These are phyloP conservation scores for Terebella lapidaria DNA, from an alignment of 2,888 invertebrate species.

Conservation along the genomic window DNA sequence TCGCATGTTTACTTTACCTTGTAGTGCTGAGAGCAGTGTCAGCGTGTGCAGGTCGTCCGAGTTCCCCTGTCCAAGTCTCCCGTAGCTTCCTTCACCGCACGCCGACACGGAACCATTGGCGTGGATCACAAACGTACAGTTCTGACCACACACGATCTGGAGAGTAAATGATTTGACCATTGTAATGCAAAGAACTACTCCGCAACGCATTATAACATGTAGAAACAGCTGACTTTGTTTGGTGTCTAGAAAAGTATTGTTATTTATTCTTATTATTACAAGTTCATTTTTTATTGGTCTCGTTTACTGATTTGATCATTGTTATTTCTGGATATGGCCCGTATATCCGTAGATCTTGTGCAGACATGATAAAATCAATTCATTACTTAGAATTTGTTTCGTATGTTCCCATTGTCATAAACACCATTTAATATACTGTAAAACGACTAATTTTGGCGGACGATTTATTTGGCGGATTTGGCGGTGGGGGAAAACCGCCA, in stretches of 20 bases:
- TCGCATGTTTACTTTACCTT: constrained; percentile 54
- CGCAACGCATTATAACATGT: background rate
- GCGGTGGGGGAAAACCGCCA: no score
- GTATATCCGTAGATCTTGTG: no score
- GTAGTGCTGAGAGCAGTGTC: constrained; percentile 61
- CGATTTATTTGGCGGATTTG: no score
- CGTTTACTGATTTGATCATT: no score
- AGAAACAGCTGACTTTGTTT: background rate
- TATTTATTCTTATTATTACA: background rate
- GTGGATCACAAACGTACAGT: constrained; percentile 64
- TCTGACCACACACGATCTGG: constrained; percentile 64
- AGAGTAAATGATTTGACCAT: constrained; percentile 13
- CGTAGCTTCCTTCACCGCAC: constrained; percentile 65
- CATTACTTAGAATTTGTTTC: no score
- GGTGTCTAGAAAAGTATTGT: background rate
- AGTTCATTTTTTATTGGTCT: no score
- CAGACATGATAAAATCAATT: no score
- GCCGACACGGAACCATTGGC: constrained; percentile 63
- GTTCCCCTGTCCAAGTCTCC: constrained; percentile 63
- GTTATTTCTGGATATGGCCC: no score
- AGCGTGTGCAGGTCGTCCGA: constrained; percentile 62
- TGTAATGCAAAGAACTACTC: no score
- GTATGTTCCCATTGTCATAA: no score
- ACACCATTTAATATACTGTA: no score
- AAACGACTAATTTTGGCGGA: no score